phyloP scores from a whole-genome alignment of 2,797 vertebrate species.

The Chlorospingus semifuscus region DNA sequence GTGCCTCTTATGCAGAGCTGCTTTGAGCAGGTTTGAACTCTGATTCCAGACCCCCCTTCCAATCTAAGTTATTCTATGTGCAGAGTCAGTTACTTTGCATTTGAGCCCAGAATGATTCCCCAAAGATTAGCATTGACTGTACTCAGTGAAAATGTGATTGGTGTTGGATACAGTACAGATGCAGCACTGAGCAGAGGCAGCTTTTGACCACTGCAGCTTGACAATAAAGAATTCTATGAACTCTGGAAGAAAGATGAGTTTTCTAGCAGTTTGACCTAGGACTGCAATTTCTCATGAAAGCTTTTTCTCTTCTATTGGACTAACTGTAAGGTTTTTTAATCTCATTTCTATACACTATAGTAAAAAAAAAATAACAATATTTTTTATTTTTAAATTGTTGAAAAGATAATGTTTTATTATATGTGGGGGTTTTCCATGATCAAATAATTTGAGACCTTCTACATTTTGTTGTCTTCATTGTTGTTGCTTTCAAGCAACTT shows the following conservation, averaged over 20 bases:
- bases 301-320: not conserved
- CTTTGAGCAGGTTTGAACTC: not conserved
- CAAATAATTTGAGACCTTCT: not conserved
- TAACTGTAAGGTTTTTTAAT: not conserved
- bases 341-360: not conserved
- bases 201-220: not conserved
- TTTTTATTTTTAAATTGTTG: not conserved
- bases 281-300: not conserved
- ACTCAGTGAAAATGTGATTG: not conserved
- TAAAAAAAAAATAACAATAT: not conserved
- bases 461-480: not conserved
- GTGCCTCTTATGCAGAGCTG: not conserved
- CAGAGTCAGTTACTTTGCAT: not conserved
- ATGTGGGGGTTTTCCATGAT: not conserved
- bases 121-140: not conserved
- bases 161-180: not conserved
- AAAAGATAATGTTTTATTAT: not conserved
- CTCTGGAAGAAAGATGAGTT: not conserved
- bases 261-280: not conserved
- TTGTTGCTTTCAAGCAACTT: not conserved
- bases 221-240: not conserved
- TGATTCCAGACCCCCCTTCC: not conserved
- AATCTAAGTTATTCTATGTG: accelerated
- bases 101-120: not conserved
- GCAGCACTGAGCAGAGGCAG: not conserved